Evolutionary conservation across 2,888 invertebrate species (phyloP), one percentile per base, ranked within the genome.

Genomic region (Cerceris rybyensis): DNA sequence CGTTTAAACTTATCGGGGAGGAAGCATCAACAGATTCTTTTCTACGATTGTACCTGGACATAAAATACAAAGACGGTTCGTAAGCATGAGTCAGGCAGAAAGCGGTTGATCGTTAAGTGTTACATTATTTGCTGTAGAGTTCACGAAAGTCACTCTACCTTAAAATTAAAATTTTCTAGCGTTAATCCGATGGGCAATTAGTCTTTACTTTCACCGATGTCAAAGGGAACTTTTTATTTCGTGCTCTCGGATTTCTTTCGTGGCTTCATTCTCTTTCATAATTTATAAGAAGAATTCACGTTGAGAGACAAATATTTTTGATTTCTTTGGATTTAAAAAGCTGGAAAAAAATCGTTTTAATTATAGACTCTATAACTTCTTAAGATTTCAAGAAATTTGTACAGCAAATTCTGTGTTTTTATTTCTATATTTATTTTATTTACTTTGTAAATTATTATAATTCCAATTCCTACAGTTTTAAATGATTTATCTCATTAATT

Each of bases 141-240:
- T 4, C 9, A 46, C 8, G 46, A 11, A 5, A 46, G 11, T 46
- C 46, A 11, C 2, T 14, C 52, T 60, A 43, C 17, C 54, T 17
- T 80, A 14, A 68, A 73, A 73, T 81, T 67, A 70, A 70, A 52
- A n/a, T 52, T 59, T 42, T 49, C 41, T 50, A n/a, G 28, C 67
- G 60, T 67, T 66, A 66, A 75, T 59, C 52, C 59, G 41, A 43
- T 67, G 46, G 59, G 55, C 67, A 72, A 72, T 72, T 60, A 67
- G 42, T 41, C 8, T 46, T 54, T 42, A 41, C 46, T 50, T 63
- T 59, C 14, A 16, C 50, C 41, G 50, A 59, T 39, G 14, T 39
- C 42, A 28, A 50, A 65, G 41, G 16, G 54, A 59, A 49, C 28
- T 68, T 71, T 71, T 59, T 17, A 14, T 64, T 54, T 16, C 13